A percentile compares a stretch with the other conserved stretches of the same genome.
These are phyloP conservation scores for Drosophila equinoxialis DNA, from an alignment of 1,140 invertebrate species.

Conservation along the genomic window DNA sequence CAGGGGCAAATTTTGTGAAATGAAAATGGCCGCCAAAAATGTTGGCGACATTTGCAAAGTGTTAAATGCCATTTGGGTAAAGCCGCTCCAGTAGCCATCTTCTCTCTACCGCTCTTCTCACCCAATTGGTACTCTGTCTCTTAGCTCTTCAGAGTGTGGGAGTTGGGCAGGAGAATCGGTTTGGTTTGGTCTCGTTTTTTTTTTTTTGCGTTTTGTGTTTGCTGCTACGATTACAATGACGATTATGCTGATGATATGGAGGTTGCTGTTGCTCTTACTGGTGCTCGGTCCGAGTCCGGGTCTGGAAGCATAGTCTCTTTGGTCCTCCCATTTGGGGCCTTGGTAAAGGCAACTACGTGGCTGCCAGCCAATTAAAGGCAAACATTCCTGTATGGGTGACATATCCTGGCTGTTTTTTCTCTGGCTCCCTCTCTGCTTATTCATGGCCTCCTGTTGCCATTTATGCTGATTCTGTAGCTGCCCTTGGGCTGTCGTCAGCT, in stretches of 20 bases:
- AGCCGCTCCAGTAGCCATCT: slow-evolving; percentile 1
- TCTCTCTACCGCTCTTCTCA: too few relatives aligned
- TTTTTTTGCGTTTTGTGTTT: slow-evolving; percentile 10
- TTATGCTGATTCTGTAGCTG: slow-evolving; percentile 24
- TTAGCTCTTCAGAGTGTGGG: too few relatives aligned
- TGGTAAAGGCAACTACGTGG: slow-evolving; percentile 16
- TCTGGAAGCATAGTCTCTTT: not conserved
- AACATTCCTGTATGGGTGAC: slow-evolving; percentile 28
- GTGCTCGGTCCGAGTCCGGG: not conserved
- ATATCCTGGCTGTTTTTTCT: slow-evolving; percentile 6
- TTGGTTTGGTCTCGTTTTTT: not conserved
- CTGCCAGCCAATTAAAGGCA: slow-evolving; percentile 54
- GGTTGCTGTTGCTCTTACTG: not conserved
- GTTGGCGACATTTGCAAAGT: slow-evolving; percentile 52
- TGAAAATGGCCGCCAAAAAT: slow-evolving; percentile 45
- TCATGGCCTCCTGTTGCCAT: not conserved
- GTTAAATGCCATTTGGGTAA: slow-evolving; percentile 54
- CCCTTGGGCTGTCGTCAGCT: slow-evolving; percentile 50
- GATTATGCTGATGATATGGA: slow-evolving; percentile 55
- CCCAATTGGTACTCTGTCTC: not conserved
- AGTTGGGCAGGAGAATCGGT: not conserved
- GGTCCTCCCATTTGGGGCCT: not conserved
- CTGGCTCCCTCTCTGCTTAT: not conserved
- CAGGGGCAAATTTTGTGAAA: slow-evolving; percentile 13
- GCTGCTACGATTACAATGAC: slow-evolving; percentile 49